Evolutionary conservation across 2,113 vertebrate species (phyloP).

Genomic region (Cyprinodon tularosa): DNA sequence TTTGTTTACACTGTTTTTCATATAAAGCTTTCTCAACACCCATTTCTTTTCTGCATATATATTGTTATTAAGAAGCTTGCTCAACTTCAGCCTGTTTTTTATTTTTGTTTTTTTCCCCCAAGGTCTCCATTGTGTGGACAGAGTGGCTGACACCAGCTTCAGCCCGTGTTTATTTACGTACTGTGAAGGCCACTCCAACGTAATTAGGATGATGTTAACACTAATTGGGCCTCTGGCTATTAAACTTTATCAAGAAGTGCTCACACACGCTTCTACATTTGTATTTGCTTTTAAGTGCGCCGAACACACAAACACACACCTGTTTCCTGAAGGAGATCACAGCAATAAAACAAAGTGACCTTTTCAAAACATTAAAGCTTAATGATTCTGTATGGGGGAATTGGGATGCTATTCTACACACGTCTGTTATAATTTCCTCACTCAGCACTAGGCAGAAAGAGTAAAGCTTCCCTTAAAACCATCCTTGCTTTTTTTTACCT

Average conservation of each 20-base stretch:
- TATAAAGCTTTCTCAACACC: background rate
- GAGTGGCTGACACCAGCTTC: conserved; percentile 24
- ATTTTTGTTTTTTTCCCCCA: background rate
- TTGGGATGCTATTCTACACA: conserved; percentile 17
- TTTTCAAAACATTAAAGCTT: conserved; percentile 50
- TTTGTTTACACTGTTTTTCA: background rate
- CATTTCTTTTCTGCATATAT: background rate
- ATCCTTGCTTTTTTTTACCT: background rate
- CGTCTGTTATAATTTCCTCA: conserved; percentile 17
- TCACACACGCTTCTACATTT: conserved; percentile 19
- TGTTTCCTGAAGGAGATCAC: conserved; percentile 26
- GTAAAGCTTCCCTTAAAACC: background rate
- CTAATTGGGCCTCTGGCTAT: conserved; percentile 55
- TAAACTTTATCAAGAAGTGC: conserved; percentile 46
- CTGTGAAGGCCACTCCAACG: conserved; percentile 42
- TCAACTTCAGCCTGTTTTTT: conserved; percentile 4
- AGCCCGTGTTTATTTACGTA: conserved; percentile 47
- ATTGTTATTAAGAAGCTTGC: background rate
- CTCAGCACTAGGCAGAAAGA: conserved; percentile 1
- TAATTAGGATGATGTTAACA: conserved; percentile 65
- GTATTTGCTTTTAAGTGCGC: conserved; percentile 1
- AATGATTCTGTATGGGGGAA: conserved; percentile 28
- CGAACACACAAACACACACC: conserved; percentile 14
- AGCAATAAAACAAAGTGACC: conserved; percentile 54
- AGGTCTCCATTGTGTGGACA: conserved; percentile 41